Base-by-base conservation (phyloP, 2,888 invertebrate species). In the Eupithecia inturbata region DNA sequence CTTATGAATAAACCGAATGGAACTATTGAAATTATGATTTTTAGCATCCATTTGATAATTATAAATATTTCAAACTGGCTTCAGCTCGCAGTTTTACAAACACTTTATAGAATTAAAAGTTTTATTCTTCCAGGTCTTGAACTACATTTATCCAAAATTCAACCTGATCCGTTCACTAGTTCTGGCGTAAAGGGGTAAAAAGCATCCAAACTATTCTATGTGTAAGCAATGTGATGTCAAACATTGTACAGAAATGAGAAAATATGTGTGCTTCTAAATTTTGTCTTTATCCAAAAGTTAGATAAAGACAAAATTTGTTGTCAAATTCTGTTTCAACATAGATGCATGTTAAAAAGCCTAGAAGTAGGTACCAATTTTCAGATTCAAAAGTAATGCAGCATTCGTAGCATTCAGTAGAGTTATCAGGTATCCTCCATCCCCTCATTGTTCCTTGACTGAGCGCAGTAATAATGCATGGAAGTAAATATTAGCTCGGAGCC, bases 401-500 rank as follows among this genome's bases (percentile, higher is more conserved):
- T 53, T 22, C 3, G 22, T 10, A 53, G 49, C 53, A 26, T 57
- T 28, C 62, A 12, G 19, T n/a, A n/a, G 31, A 62, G 31, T 6
- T 62, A 31, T 36, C 28, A 31, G 31, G 19, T 64, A 31, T 33
- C 19, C 12, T n/a, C 39, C 12, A 22, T 66, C 22, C 19, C 75
- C 28, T 53, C 67, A 76, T 73, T 73, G 74, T 57, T 62, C 53
- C 39, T 70, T 68, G 85, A 85, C 82, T 68, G 80, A 84, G 84
- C 84, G 85, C 88, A 88, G 92, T 89, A 93, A 93, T 93, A 94
- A 93, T 92, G 93, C 88, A 89, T 90, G 83, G 82, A 85, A 80
- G 90, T 86, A 93, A 94, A 94, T 93, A 94, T 94, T 94, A 91
- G 91, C 91, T 82, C 89, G 89, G 89, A 87, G 84, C 83, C 91